Base-by-base conservation (phyloP, 2,797 vertebrate species). In the Tenualosa thibaudeaui region DNA sequence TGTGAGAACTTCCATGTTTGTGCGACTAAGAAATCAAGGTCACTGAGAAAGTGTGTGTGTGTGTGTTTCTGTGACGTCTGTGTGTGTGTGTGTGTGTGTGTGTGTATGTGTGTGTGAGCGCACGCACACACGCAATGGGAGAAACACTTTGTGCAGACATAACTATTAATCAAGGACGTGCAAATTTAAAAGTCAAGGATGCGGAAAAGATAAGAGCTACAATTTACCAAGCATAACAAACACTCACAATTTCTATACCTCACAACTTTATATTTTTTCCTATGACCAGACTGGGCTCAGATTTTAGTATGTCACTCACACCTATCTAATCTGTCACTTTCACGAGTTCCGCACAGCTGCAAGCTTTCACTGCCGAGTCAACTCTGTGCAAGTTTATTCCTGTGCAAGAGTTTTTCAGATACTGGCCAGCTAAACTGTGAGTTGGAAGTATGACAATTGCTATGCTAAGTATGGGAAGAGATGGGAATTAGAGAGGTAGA, bases 131-230 rank as follows among this genome's bases (percentile, higher is more conserved):
- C 31, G 15, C 22, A 43, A 46, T 46, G 17, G 37, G 17, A 78
- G 71, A 43, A 83, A 82, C 17, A 0, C 85, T 82, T 0, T 50
- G 49, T 92, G 87, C 93, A 96, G 95, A 97, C 94, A 96, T 84
- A 96, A 96, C 91, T 91, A 88, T 90, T 46, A 46, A 78, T 78
- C 71, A 78, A 78, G 71, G 71, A 46, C 71, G 37, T 10, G 17
- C 71, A 78, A 78, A 40, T 46, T 75, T 78, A 78, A 78, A 78
- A 43, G 40, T 78, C 71, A 78, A 78, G 71, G 71, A 78, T 78
- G 40, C 1, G 2, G 37, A 78, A 78, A 46, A 46, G 37, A 78
- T 78, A 78, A 78, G 71, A 7, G 3, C 40, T 22, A 78, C 46
- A 78, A 19, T 78, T 46, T 40, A 78, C 71, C 40, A 78, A 46